Conservation (phyloP, 2,113 vertebrate genomes). For the Podilymbus podiceps region DNA sequence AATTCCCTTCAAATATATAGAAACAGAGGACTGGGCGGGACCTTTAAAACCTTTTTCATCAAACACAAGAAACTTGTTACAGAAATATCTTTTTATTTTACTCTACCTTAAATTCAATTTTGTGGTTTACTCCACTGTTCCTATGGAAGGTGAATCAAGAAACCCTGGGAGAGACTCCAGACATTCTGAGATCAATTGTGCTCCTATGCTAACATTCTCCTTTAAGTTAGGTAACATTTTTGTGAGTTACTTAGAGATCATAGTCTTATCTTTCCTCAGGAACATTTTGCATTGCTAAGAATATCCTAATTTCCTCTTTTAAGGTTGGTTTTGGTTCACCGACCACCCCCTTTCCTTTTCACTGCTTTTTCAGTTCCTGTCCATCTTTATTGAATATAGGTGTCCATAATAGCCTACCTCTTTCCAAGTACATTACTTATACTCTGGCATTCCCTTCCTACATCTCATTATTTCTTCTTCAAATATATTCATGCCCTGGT, state of each 20-base stretch:
- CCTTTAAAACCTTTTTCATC: neutral
- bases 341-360: neutral
- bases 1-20: neutral
- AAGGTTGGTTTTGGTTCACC: neutral
- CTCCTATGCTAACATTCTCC: neutral
- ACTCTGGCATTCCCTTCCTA: neutral
- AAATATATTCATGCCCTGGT: neutral
- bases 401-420: neutral
- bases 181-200: neutral
- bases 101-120: neutral
- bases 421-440: neutral
- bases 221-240: neutral
- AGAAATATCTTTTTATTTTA: neutral
- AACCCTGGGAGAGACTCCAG: neutral
- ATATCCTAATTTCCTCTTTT: neutral
- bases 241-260: neutral
- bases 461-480: neutral
- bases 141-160: neutral
- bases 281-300: neutral
- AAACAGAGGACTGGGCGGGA: neutral
- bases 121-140: neutral
- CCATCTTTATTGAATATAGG: neutral
- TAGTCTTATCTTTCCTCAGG: neutral
- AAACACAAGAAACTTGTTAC: neutral
- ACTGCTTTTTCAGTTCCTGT: neutral